Conservation (phyloP, 2,888 invertebrate genomes). For the Plebejus melissa region DNA sequence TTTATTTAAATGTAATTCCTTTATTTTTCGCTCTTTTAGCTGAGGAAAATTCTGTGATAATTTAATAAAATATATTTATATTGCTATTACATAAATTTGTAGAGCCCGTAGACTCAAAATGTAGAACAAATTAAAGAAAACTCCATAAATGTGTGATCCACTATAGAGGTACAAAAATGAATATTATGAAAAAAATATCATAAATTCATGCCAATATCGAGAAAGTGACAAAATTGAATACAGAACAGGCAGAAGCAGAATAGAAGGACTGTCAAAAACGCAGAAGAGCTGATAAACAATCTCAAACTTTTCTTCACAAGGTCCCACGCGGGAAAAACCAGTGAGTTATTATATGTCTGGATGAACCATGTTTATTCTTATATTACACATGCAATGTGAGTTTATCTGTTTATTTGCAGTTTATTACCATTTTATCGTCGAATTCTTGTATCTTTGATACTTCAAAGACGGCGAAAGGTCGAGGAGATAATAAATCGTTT, state of each 20-base stretch:
- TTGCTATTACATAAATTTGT: too few relatives aligned
- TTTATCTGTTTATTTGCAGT: neutral
- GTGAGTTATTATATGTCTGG: neutral
- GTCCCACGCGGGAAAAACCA: neutral
- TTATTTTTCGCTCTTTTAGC: neutral
- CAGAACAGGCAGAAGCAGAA: neutral
- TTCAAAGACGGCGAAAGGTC: slow-evolving; percentile 16
- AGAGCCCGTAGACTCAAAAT: neutral
- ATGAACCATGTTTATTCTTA: neutral
- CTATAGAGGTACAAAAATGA: too few relatives aligned
- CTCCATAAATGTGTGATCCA: too few relatives aligned
- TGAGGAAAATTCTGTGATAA: too few relatives aligned
- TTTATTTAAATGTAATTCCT: neutral
- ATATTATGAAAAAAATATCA: too few relatives aligned
- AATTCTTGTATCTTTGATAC: neutral
- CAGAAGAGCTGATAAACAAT: neutral
- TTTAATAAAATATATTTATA: too few relatives aligned
- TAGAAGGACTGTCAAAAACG: neutral
- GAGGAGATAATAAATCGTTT: slow-evolving; percentile 1
- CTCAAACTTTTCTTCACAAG: neutral
- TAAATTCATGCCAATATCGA: too few relatives aligned
- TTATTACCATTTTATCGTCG: slow-evolving; percentile 4
- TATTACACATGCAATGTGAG: neutral
- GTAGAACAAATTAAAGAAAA: neutral
- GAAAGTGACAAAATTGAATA: too few relatives aligned